These are phyloP conservation scores for Deilephila elpenor DNA, from an alignment of 2,888 invertebrate genomes.

Conservation along the genomic window DNA sequence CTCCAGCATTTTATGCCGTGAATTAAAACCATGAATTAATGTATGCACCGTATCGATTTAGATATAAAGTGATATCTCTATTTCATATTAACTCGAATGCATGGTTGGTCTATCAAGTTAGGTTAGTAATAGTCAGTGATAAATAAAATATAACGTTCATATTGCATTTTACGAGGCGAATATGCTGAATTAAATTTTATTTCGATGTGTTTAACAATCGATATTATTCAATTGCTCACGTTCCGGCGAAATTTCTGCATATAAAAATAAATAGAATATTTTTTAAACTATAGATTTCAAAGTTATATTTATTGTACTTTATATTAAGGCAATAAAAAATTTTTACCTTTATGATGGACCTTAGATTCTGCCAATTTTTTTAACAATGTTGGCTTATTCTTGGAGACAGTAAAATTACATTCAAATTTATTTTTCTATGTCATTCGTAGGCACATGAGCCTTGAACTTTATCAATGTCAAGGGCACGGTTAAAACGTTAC, in stretches of 20 bases:
- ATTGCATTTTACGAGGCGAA: slow-evolving; percentile 18
- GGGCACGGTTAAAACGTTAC: too few species aligned
- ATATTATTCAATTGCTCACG: slow-evolving; percentile 21
- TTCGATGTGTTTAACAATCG: slow-evolving; percentile 2
- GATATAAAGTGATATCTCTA: slow-evolving; percentile 51
- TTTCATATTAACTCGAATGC: slow-evolving; percentile 35
- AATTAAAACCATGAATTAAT: slow-evolving; percentile 59
- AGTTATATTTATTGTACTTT: neutral
- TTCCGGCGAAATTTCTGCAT: neutral
- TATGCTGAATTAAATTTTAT: slow-evolving; percentile 17
- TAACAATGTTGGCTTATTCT: too few species aligned
- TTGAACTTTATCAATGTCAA: too few species aligned
- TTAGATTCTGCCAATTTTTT: neutral
- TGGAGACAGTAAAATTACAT: too few species aligned
- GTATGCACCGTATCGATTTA: slow-evolving; percentile 51
- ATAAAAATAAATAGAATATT: slow-evolving; percentile 27
- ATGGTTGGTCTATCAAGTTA: neutral
- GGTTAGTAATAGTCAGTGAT: slow-evolving; percentile 1
- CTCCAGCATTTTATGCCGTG: slow-evolving; percentile 52
- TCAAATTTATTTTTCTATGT: too few species aligned
- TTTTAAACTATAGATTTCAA: neutral
- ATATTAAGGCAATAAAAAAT: neutral
- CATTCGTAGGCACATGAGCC: too few species aligned
- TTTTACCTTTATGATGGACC: too few species aligned
- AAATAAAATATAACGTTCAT: slow-evolving; percentile 24